Evolutionary conservation across 2,888 invertebrate species (phyloP), one percentile per base, ranked within the genome.

Genomic region (Drosophila paramelanica): DNA sequence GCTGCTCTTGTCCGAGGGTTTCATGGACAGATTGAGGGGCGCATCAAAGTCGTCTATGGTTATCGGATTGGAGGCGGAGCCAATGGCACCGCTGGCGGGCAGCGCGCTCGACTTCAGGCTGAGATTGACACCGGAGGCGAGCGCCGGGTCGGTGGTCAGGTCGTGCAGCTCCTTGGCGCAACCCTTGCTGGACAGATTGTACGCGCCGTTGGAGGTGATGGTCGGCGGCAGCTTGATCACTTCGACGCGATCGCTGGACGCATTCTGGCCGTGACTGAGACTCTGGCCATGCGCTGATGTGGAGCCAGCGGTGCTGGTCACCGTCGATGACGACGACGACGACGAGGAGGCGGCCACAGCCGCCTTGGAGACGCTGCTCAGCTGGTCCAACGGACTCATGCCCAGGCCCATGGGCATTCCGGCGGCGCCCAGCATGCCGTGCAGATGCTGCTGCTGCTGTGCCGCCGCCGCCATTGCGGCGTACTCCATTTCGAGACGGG

Each of bases 21-120:
- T 97, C 76, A 97, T 93, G 2, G 96, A 97, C 17, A 97, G 94
- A 93, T 97, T 97, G 23, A 97, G 94, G 0, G 97, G 97, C 1
- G 96, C 94, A 85, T 97, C 97, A 5, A 95, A 93, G 66, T 94
- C 95, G 50, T 95, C 94, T 57, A 93, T 93, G 36, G 92, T 91
- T 7, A 91, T 91, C 77, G 91, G 90, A 84, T 87, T 91, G 67
- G 91, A 91, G 77, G 90, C 91, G 23, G 89, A 80, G n/a, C 88
- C 89, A 39, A 86, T 83, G 45, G 86, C 80, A 13, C 83, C 82
- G 49, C 71, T 73, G 5, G 71, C 65, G 0, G 81, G 67, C 58
- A 76, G 52, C 4, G 62, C 51, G 41, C 74, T 77, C 41, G 90
- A 75, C 72, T 92, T 92, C 55, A 92, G 80, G 68, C 92, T 92